Conservation (phyloP, 2,888 invertebrate genomes). For the Caenorhabditis becei region DNA sequence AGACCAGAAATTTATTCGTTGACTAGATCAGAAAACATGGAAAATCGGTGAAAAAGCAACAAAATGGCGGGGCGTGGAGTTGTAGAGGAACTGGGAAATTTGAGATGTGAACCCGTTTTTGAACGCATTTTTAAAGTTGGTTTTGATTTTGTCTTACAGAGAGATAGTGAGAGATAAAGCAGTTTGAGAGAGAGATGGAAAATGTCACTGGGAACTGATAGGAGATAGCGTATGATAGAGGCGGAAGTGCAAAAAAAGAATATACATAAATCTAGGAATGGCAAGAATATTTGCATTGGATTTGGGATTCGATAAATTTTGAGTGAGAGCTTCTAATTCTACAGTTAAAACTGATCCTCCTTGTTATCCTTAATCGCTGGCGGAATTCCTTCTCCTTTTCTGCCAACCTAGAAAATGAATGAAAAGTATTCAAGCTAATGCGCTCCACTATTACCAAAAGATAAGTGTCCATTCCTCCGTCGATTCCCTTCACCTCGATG, state of each 20-base stretch:
- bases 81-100: background rate
- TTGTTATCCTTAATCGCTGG: constrained; percentile 45
- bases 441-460: constrained; percentile 65
- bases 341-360: constrained; percentile 46
- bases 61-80: constrained; percentile 11
- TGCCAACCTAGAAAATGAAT: constrained; percentile 66
- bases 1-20: background rate
- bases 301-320: background rate
- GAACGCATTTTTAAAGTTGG: constrained; percentile 8
- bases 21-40: constrained; percentile 8
- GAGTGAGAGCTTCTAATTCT: background rate
- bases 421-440: background rate
- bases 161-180: constrained; percentile 11
- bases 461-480: constrained; percentile 82
- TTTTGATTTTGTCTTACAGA: constrained; percentile 1
- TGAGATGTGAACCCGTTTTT: background rate
- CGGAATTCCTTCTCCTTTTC: constrained; percentile 65
- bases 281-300: constrained; percentile 23
- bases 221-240: background rate
- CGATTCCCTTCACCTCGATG: constrained; percentile 94
- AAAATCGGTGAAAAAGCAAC: constrained; percentile 5
- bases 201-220: constrained; percentile 1
- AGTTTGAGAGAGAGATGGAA: background rate
- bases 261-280: background rate
- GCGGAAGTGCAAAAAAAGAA: background rate